These are phyloP conservation scores for Nomia melanderi DNA, from an alignment of 1,140 invertebrate genomes.

Conservation along the genomic window DNA sequence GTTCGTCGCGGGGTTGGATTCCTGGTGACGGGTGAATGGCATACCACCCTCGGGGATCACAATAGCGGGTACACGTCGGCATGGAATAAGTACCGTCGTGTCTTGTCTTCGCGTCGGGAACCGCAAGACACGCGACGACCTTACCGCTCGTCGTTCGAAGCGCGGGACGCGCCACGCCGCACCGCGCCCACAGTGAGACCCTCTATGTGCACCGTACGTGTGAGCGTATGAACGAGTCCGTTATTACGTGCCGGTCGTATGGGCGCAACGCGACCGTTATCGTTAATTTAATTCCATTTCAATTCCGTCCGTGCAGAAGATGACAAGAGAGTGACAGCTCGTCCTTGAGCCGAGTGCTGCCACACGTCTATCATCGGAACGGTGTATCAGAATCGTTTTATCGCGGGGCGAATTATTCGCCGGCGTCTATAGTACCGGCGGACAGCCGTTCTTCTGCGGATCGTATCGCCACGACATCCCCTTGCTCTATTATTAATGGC, in stretches of 20 bases:
- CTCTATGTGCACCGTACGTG: too few relatives aligned
- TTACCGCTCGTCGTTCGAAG: conserved; percentile 14
- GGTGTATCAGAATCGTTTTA: conserved; percentile 58
- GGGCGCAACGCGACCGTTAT: conserved; percentile 35
- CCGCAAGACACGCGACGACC: conserved; percentile 47
- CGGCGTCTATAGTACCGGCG: neutral
- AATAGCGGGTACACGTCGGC: conserved; percentile 41
- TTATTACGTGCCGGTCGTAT: conserved; percentile 50
- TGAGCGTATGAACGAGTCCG: too few relatives aligned
- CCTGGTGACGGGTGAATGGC: conserved; percentile 61
- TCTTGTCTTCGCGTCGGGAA: conserved; percentile 38
- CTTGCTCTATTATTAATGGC: neutral
- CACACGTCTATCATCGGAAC: conserved; percentile 48
- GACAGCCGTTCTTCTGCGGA: neutral
- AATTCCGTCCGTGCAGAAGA: conserved; percentile 55
- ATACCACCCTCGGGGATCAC: conserved; percentile 48
- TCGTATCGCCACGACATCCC: neutral
- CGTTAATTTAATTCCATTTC: conserved; percentile 64
- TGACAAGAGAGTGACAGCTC: conserved; percentile 59
- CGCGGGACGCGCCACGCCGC: too few relatives aligned
- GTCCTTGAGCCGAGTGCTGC: conserved; percentile 44
- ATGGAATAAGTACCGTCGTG: conserved; percentile 55
- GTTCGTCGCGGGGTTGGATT: conserved; percentile 27
- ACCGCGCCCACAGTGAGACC: too few relatives aligned
- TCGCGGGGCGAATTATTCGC: conserved; percentile 40